Evolutionary conservation across 2,888 invertebrate species (phyloP).

Genomic region (Sthenelais limicola): DNA sequence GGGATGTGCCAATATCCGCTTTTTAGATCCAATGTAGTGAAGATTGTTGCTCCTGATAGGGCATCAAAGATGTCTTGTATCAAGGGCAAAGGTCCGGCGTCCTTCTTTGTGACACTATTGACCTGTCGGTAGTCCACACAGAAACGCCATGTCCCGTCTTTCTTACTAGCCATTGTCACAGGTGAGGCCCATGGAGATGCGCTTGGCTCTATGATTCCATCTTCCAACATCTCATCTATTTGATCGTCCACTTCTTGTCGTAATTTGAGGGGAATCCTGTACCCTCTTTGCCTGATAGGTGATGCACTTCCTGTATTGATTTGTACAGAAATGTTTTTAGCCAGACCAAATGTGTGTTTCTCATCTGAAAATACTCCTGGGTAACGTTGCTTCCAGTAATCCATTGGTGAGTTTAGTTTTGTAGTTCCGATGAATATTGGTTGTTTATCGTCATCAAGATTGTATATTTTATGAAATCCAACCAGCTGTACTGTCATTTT

Average conservation of each 20-base stretch:
- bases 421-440: too few species aligned
- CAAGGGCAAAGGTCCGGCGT: slow-evolving; percentile 44
- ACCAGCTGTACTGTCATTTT: too few species aligned
- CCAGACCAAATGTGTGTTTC: background rate
- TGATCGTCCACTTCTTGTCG: background rate
- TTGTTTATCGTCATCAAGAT: too few species aligned
- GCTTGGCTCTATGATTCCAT: background rate
- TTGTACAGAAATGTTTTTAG: background rate
- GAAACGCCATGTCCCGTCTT: slow-evolving; percentile 21
- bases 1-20: slow-evolving; percentile 46
- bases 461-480: too few species aligned
- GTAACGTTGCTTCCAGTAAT: background rate
- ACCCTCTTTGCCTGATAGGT: background rate
- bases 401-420: too few species aligned
- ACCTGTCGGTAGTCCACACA: slow-evolving; percentile 47
- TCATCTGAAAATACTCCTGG: background rate
- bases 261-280: background rate
- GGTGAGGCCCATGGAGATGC: slow-evolving; percentile 1
- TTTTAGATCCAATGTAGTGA: slow-evolving; percentile 42
- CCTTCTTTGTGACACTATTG: slow-evolving; percentile 36
- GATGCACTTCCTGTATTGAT: slow-evolving; percentile 6
- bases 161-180: background rate
- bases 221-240: background rate
- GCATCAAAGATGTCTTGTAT: slow-evolving; percentile 48
- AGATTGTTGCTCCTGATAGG: slow-evolving; percentile 36